Evolutionary conservation across 2,797 vertebrate genomes (phyloP), one percentile per base, ranked within the genome.

Genomic region (Cyprinella venusta): DNA sequence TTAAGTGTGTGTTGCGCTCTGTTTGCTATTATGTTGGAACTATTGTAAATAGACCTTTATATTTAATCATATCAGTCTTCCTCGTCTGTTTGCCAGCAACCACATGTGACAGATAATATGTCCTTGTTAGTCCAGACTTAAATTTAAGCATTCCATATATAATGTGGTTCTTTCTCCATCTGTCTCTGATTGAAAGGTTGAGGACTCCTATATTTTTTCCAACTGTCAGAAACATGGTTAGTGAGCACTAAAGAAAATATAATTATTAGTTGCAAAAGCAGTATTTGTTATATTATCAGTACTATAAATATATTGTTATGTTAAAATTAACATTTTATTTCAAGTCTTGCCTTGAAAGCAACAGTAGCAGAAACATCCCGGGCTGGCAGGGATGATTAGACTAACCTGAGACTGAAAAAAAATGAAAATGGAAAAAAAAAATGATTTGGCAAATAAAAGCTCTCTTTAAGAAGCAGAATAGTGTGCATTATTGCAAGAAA

Each of bases 401-500:
- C 71, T 85, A 84, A 86, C 64, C 38, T 2, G 52, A 74, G 72
- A 30, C 68, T 67, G 45, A n/a, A 59, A 48, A n/a, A n/a, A n/a
- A n/a, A n/a, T n/a, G n/a, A n/a, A n/a, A n/a, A n/a, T n/a, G n/a
- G 15, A 5, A 48, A 4, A 45, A 63, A 61, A 33, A 75, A 75
- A 86, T 79, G 68, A 72, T 84, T 82, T 76, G 61, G 59, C 36
- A 86, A 85, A 80, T 86, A 80, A 87, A 84, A 86, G 67, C 83
- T 68, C 81, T 86, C 84, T 84, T 87, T 78, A 79, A 80, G 64
- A 85, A 76, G 65, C 81, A 82, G 81, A 80, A 76, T 38, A 74
- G 75, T 87, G 69, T 79, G 70, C 81, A 85, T 87, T 88, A 85
- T 85, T 82, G 75, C 76, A 85, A 54, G 30, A 85, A 79, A 78